Evolutionary conservation across 37 sponge, comb jelly and placozoan genomes (phyloP).

Genomic region (Spongia lamella): DNA sequence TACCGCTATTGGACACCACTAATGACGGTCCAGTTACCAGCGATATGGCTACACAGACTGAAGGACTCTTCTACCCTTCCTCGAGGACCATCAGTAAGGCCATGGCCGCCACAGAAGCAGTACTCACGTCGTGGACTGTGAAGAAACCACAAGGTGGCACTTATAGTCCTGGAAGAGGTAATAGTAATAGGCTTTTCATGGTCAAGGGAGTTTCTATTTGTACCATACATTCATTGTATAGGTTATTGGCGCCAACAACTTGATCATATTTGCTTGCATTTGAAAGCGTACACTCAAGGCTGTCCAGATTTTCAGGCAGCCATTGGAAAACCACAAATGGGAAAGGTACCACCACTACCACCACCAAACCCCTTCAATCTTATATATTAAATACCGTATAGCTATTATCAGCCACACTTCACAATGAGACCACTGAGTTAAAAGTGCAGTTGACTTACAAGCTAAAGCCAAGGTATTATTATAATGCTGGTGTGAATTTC

Average conservation of each 20-base stretch:
- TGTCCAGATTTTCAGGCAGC: conserved; percentile 48
- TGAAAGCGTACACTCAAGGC: conserved; percentile 50
- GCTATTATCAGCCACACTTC: conserved; percentile 11
- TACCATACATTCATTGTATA: conserved; percentile 7
- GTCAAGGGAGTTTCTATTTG: not conserved
- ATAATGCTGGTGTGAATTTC: no score
- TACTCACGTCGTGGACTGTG: no score
- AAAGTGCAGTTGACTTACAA: conserved; percentile 14
- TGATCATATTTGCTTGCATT: conserved; percentile 70
- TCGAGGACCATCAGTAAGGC: conserved; percentile 37
- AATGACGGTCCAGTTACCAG: conserved; percentile 29
- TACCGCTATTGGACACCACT: conserved; percentile 46
- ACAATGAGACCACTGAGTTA: conserved; percentile 4
- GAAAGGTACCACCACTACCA: conserved; percentile 65
- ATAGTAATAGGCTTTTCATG: not conserved
- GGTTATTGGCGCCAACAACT: conserved; percentile 84
- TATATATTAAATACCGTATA: not conserved
- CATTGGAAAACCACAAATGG: conserved; percentile 63
- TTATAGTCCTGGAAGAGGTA: conserved; percentile 79
- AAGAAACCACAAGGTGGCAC: conserved; percentile 29
- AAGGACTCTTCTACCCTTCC: conserved; percentile 80
- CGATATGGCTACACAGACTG: conserved; percentile 58
- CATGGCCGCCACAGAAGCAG: conserved; percentile 12
- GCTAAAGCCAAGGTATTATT: not conserved
- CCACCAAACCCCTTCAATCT: conserved; percentile 2